A percentile compares a stretch with the other conserved stretches of the same genome.
These are phyloP conservation scores for Perca schrenkii DNA, from an alignment of 2,113 vertebrate genomes.

Conservation along the genomic window DNA sequence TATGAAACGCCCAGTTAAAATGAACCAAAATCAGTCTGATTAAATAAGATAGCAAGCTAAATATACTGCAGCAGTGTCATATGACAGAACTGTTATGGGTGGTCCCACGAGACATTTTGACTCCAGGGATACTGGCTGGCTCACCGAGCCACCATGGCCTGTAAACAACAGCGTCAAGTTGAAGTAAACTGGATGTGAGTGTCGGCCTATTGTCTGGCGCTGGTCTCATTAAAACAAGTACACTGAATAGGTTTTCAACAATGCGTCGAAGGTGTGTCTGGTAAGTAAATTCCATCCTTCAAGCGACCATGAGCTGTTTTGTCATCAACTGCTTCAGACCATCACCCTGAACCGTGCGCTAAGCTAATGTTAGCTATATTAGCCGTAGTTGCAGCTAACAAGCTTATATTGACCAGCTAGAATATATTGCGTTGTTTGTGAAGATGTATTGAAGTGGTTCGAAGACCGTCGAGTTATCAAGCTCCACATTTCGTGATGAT, in stretches of 20 bases:
- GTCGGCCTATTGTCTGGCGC: constrained; percentile 44
- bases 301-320: constrained; percentile 35
- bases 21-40: neutral
- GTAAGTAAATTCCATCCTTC: constrained; percentile 59
- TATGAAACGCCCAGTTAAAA: neutral
- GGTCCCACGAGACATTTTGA: constrained; percentile 77
- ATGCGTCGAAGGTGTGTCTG: constrained; percentile 77
- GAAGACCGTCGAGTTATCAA: neutral
- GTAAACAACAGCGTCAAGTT: constrained; percentile 83
- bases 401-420: neutral
- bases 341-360: constrained; percentile 19
- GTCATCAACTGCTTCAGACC: constrained; percentile 28
- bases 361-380: constrained; percentile 56
- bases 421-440: neutral
- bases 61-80: constrained; percentile 54
- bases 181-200: constrained; percentile 66
- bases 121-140: constrained; percentile 68
- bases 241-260: constrained; percentile 38
- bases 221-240: neutral
- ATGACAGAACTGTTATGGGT: constrained; percentile 68
- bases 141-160: constrained; percentile 78
- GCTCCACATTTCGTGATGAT: neutral
- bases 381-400: constrained; percentile 54
- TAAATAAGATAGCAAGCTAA: neutral
- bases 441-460: neutral